These are phyloP conservation scores for Hystrix brachyura DNA, from an alignment of 2,113 vertebrate genomes.

Conservation along the genomic window DNA sequence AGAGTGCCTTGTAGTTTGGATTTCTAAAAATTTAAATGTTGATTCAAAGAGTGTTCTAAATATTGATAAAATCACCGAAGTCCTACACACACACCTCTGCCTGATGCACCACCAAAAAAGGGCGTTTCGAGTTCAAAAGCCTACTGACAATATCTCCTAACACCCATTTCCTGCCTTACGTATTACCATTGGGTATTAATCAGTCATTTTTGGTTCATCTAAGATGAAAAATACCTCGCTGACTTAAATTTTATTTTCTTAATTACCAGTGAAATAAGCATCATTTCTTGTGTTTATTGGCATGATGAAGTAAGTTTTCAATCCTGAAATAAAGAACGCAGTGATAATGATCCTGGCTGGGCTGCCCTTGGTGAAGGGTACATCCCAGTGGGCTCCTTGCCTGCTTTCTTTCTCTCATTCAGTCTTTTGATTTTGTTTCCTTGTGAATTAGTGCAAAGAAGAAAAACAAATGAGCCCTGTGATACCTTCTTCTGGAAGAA, in stretches of 20 bases:
- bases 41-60: neutral
- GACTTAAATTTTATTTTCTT: conserved; percentile 54
- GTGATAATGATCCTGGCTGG: neutral
- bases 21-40: conserved; percentile 41
- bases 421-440: neutral
- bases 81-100: neutral
- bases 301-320: conserved; percentile 37
- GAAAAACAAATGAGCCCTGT: conserved; percentile 46
- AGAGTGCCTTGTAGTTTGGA: neutral
- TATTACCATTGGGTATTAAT: neutral
- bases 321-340: neutral
- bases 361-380: neutral
- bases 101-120: neutral
- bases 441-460: conserved; percentile 61
- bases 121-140: conserved; percentile 22
- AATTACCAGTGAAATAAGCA: neutral
- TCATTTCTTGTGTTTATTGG: neutral
- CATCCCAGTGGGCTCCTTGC: neutral
- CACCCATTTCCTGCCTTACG: neutral
- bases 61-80: conserved; percentile 37
- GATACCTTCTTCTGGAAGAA: conserved; percentile 75
- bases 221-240: conserved; percentile 24
- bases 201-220: neutral
- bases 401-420: neutral
- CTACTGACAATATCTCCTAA: neutral